phyloP scores from a whole-genome alignment of 2,888 invertebrate genomes.

The Trissonchulus sp. region DNA sequence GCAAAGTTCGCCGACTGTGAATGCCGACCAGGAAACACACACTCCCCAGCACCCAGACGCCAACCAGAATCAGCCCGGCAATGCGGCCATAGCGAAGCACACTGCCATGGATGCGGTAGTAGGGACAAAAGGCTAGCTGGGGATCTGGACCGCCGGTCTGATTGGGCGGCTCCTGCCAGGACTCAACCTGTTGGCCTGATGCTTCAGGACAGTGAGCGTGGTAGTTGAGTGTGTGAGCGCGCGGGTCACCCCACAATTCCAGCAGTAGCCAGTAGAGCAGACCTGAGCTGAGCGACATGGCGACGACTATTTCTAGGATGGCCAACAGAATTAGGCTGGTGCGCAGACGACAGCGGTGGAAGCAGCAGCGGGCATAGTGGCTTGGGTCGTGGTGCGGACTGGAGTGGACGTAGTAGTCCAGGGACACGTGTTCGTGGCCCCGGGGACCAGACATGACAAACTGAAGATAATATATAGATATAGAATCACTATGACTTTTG shows the following conservation, averaged over 20 bases:
- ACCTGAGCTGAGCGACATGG: neutral
- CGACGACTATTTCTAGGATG: neutral
- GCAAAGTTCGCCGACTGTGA: neutral
- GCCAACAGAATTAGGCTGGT: neutral
- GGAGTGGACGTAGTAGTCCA: neutral
- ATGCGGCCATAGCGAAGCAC: neutral
- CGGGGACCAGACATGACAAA: no score
- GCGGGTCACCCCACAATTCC: neutral
- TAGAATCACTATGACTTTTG: no score
- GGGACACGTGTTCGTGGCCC: neutral
- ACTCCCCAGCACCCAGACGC: neutral
- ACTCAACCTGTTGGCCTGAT: neutral
- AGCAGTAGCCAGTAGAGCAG: neutral
- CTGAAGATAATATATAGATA: no score
- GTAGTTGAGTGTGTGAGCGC: neutral
- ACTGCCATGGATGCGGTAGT: neutral
- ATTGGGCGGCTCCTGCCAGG: no score
- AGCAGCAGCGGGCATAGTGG: neutral
- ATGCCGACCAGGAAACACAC: neutral
- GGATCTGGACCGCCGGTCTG: no score
- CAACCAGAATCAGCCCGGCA: neutral
- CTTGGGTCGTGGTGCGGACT: no score
- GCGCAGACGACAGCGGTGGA: neutral
- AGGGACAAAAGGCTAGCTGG: neutral
- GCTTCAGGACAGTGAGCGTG: neutral